Evolutionary conservation across 92 coral and sea anemone species (phyloP), one percentile per base, ranked within the genome.

Genomic region (Desmophyllum pertusum): DNA sequence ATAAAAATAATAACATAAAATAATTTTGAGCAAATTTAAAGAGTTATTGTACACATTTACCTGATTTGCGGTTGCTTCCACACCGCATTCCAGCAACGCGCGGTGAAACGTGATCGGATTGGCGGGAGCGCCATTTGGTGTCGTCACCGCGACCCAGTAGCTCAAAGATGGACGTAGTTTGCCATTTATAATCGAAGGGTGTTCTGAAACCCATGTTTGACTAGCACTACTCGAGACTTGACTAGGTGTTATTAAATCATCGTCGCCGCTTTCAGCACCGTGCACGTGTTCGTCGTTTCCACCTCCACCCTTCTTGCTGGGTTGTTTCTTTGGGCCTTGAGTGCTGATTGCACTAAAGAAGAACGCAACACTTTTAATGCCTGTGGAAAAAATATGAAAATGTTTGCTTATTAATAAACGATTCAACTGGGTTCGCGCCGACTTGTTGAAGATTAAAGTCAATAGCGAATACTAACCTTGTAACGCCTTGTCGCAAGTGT

Each of bases 281-380:
- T 53, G 37, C 41, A 41, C 77, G 31, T 74, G 75, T 30, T 85
- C 83, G 18, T 25, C 53, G 51, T 69, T 66, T 38, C 27, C 71
- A 31, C 42, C 14, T 41, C 19, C 15, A 15, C 31, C 29, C 0
- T 6, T 29, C 64, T 57, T 57, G n/a, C 19, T 57, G 64, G 8
- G 9, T 23, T 57, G 18, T 57, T 29, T 57, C 1, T 6, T 57
- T 17, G n/a, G n/a, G n/a, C 69, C 71, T 55, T 85, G 84, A 14
- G 84, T 77, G n/a, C 69, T 66, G 6, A 77, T 68, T 31, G 84
- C 78, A 50, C 83, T 77, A 79, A 85, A 85, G 41, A 85, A 85
- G 74, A 69, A 77, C 21, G 88, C 84, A 30, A 71, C 74, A 35
- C 46, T 48, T 52, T 72, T 70, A 6, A 85, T 78, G 53, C 83